phyloP scores from a whole-genome alignment of 2,888 invertebrate genomes.

The Hartigia nigra region DNA sequence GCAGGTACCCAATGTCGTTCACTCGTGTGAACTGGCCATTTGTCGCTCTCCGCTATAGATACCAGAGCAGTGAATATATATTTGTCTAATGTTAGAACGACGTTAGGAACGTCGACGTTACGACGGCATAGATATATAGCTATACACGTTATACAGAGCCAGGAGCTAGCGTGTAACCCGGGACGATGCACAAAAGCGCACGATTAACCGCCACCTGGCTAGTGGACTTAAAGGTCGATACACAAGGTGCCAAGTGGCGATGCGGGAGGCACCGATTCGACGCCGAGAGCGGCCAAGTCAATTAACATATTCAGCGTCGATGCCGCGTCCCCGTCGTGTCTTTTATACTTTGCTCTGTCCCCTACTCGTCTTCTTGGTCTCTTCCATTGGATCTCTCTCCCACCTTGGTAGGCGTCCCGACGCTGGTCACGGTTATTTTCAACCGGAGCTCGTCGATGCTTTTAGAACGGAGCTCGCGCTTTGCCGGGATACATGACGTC shows the following conservation, averaged over 20 bases:
- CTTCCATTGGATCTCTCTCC: slow-evolving; percentile 11
- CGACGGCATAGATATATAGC: background rate
- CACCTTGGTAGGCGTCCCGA: slow-evolving; percentile 6
- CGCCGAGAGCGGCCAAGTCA: slow-evolving; percentile 28
- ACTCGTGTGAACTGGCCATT: background rate
- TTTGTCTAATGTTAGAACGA: background rate
- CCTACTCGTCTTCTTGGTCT: background rate
- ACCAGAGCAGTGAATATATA: background rate
- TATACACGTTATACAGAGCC: background rate
- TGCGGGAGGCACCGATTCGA: background rate
- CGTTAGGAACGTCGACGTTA: background rate
- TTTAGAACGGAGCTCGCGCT: slow-evolving; percentile 8
- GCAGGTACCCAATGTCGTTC: background rate
- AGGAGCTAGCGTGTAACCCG: background rate
- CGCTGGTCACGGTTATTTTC: slow-evolving; percentile 28
- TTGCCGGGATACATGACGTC: background rate
- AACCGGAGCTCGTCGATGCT: slow-evolving; percentile 17
- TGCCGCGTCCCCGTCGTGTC: slow-evolving; percentile 19
- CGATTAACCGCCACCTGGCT: slow-evolving; percentile 16
- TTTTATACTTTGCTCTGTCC: background rate
- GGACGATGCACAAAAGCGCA: background rate
- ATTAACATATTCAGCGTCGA: slow-evolving; percentile 36
- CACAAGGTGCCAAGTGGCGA: slow-evolving; percentile 1
- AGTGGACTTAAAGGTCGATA: slow-evolving; percentile 6
- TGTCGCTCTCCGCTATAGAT: background rate